Evolutionary conservation across 2,113 vertebrate genomes (phyloP), one percentile per base, ranked within the genome.

Genomic region (Channa argus): DNA sequence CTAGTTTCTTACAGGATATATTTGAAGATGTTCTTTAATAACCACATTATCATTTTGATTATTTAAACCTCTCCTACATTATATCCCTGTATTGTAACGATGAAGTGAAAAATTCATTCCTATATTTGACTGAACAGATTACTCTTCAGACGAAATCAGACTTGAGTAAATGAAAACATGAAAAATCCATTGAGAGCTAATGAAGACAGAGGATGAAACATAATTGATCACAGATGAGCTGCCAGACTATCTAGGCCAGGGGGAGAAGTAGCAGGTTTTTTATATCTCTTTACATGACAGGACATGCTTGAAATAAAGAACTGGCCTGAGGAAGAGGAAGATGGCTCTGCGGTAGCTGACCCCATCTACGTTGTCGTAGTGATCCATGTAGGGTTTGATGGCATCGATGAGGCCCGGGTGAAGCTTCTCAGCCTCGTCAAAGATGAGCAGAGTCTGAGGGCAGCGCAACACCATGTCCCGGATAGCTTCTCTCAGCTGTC

Each of bases 321-420:
- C 90, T 85, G 73, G 99, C 98, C 98, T 99, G 86, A 99, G 96
- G 82, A 99, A 98, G 60, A 99, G 90, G 84, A 99, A 98, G 91
- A 98, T 94, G 84, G 94, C 72, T 76, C 92, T 94, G 5, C 58
- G 90, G 71, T 93, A 88, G 88, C 90, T 89, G 0, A 84, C 88
- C 1, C 86, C 89, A 10, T 89, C 89, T 12, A 91, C 55, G 1
- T 84, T 88, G 87, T 92, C 73, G 4, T 84, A 84, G 46, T 38
- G 94, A 80, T 95, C 94, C 93, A 98, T 78, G 83, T 94, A 95
- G 39, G 95, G 95, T 60, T 92, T 94, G 49, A 99, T 94, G 72
- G 95, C 94, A 1, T 97, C 95, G 41, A 99, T 95, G 64, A 99
- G 95, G 24, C 84, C 92, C 0, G 92, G 92, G 34, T 97, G 96